phyloP scores from a whole-genome alignment of 2,113 vertebrate species.

The Sialia sialis region DNA sequence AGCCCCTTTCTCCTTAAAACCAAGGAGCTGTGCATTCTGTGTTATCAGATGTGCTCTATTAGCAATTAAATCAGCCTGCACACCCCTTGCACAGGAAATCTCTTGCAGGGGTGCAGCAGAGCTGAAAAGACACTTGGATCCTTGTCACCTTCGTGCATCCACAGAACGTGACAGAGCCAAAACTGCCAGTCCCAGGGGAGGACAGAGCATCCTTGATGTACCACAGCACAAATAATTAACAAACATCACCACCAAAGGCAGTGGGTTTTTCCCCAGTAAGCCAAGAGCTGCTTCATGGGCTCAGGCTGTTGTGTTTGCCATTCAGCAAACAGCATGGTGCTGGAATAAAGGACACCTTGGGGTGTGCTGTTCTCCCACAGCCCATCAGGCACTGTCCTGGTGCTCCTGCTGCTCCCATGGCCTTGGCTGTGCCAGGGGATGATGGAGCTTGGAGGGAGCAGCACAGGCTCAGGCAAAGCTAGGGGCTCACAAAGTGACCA shows the following conservation, averaged over 20 bases:
- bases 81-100: not conserved
- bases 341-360: not conserved
- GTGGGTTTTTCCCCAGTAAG: not conserved
- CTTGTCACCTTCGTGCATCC: not conserved
- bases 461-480: not conserved
- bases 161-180: not conserved
- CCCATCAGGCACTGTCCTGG: not conserved
- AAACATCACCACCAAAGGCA: not conserved
- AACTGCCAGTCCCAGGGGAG: not conserved
- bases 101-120: not conserved
- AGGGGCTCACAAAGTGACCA: fast-evolving
- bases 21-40: not conserved
- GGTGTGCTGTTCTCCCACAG: not conserved
- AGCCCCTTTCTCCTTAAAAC: not conserved
- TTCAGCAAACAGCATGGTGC: not conserved
- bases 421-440: not conserved
- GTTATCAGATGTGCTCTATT: not conserved
- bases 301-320: not conserved
- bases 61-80: not conserved
- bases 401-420: not conserved
- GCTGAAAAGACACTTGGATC: not conserved
- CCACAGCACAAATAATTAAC: not conserved
- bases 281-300: not conserved
- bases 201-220: not conserved
- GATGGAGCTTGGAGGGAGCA: not conserved